Base-by-base conservation (phyloP, 2,888 invertebrate species). In the Gisinianus flammeolus region DNA sequence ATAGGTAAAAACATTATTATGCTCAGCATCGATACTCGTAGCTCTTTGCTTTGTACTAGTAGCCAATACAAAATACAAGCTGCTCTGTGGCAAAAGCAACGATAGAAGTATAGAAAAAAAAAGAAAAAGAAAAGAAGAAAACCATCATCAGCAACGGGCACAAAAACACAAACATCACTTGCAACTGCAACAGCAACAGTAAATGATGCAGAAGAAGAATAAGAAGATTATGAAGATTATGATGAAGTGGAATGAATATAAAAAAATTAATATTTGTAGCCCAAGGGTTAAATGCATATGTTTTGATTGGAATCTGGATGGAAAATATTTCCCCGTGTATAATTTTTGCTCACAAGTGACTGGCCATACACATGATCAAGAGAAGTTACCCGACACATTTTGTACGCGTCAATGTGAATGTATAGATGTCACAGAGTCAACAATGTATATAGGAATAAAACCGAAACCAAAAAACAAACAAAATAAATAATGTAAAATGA, bases 241-340 rank as follows among this genome's bases (percentile, higher is more conserved):
- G 22, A 1, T 58, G 22, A 44, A 19, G 3, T 2, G 16, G 62
- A 62, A 26, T 22, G 62, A 62, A 62, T 62, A 62, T 26, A 62
- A 26, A 62, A n/a, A 62, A 62, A 62, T 62, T 62, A 28, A 62
- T 62, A 62, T 62, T 62, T 62, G 62, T 62, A 62, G 69, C 69
- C 69, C 3, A 24, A 69, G 69, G 69, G 44, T n/a, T 69, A 69
- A 69, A 22, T 69, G 35, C 69, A 44, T 69, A 69, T 69, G 69
- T 69, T 69, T 62, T 62, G 62, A 26, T 62, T 24, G 28, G n/a
- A n/a, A n/a, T n/a, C n/a, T n/a, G n/a, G n/a, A 28, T 62, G 22
- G 12, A 62, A 26, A 62, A 22, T 26, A 24, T 62, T 62, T 26
- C 28, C 62, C 24, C 62, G n/a, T 54, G 54, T 54, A 26, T 24